Base-by-base conservation (phyloP, 2,113 vertebrate species). In the Ceratotherium simum region DNA sequence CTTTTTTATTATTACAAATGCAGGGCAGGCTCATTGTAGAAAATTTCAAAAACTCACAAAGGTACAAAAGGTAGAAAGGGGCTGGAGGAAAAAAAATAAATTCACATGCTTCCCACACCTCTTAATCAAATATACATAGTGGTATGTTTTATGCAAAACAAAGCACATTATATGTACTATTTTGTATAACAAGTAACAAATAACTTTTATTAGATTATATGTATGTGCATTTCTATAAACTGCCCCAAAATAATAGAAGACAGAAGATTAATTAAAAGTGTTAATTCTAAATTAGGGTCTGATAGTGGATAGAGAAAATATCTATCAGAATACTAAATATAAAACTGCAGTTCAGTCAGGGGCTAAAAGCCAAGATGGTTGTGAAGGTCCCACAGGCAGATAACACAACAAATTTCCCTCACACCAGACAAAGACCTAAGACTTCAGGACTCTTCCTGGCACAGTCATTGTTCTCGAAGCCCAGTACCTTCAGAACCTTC, bases 71-170 rank as follows among this genome's bases (percentile, higher is more conserved):
- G 25, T 75, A 69, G 69, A 62, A 83, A 69, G 7, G 2, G 3
- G 10, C 23, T 31, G 0, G 25, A 54, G 58, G 18, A 39, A 90
- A 42, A 70, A 82, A 70, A 79, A 39, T 67, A 51, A 33, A 48
- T 13, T 33, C 7, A 48, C 6, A 69, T 5, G 1, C 8, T 54
- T 65, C 46, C 18, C 8, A 27, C 0, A 36, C 0, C 1, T 20
- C 4, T 89, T 17, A 65, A 5, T 82, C 56, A 75, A 54, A 64
- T 62, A 56, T 3, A 12, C 2, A 13, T 51, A 31, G 33, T 1
- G 6, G 2, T 58, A 21, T 29, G 4, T 39, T 82, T 75, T 54
- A 51, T 18, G 56, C 5, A 79, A 54, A 80, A 62, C 5, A 79
- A 54, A 80, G 27, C 31, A 23, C 1, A 62, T 20, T 42, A 6